phyloP scores from a whole-genome alignment of 2,797 vertebrate species.

The Danionella dracula region DNA sequence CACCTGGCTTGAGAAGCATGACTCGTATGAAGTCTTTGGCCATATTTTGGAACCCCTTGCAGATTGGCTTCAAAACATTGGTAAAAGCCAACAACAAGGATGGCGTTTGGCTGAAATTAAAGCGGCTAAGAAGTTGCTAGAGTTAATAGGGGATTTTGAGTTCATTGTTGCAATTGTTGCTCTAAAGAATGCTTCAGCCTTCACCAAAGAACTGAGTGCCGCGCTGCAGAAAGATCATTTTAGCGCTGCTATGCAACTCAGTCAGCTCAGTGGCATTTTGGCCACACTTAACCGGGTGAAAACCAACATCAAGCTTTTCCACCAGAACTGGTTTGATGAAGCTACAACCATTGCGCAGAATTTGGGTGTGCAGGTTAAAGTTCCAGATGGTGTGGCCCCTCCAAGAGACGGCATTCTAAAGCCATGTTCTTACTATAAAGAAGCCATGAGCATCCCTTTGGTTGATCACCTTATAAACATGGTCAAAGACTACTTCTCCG shows the following conservation, averaged over 20 bases:
- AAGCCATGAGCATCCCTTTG: slow-evolving; percentile 70
- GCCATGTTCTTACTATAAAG: slow-evolving; percentile 71
- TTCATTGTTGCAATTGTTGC: slow-evolving; percentile 75
- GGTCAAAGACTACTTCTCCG: slow-evolving; percentile 78
- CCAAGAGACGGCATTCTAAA: slow-evolving; percentile 69
- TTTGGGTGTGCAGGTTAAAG: slow-evolving; percentile 70
- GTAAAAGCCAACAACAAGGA: slow-evolving; percentile 64
- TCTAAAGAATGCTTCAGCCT: slow-evolving; percentile 73
- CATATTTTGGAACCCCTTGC: slow-evolving; percentile 74
- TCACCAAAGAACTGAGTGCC: slow-evolving; percentile 73
- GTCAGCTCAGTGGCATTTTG: slow-evolving; percentile 74
- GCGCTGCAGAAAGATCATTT: slow-evolving; percentile 78
- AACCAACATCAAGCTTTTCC: slow-evolving; percentile 78
- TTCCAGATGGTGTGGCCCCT: slow-evolving; percentile 61
- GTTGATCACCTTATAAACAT: slow-evolving; percentile 75
- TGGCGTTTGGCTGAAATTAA: slow-evolving; percentile 63
- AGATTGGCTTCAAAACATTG: slow-evolving; percentile 72
- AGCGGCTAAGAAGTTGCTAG: slow-evolving; percentile 61
- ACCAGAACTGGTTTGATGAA: slow-evolving; percentile 80
- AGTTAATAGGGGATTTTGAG: slow-evolving; percentile 71
- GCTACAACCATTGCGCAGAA: slow-evolving; percentile 68
- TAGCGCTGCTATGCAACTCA: slow-evolving; percentile 73
- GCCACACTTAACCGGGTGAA: slow-evolving; percentile 74
- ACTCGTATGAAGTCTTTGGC: slow-evolving; percentile 76
- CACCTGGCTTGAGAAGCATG: slow-evolving; percentile 73